Evolutionary conservation across 1,140 invertebrate species (phyloP), one percentile per base, ranked within the genome.

Genomic region (Dreissena polymorpha): DNA sequence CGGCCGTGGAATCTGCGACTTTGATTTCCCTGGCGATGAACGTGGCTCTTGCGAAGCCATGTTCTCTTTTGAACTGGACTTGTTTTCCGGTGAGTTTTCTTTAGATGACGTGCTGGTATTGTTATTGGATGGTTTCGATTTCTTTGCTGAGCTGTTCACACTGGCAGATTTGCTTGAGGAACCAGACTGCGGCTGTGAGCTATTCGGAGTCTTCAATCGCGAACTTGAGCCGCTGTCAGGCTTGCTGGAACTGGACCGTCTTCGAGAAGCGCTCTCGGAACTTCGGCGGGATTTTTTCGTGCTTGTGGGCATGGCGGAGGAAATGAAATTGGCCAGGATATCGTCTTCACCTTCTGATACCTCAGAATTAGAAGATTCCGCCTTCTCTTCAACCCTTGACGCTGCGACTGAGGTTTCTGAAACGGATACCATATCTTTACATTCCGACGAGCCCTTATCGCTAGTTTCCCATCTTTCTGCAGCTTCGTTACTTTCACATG

Each of bases 311-410:
- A 93, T 93, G 21, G 90, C 93, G 2, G 91, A 90, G 69, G 84
- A 92, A 50, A 93, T 93, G 78, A 92, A 93, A 83, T 93, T 90
- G 18, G 91, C 91, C 60, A 93, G 80, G 39, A 93, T 89, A 72
- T 92, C 90, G 64, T 93, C 91, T 64, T 93, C 92, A 25, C 90
- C 90, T 83, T 93, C 91, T 21, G 91, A 93, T 0, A 92, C 89
- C 53, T 92, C 91, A 14, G 91, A 92, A 83, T 91, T 90, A 6
- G 91, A 92, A 7, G 90, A 91, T 16, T 88, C 82, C 21, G 88
- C 87, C 29, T 90, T 89, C 29, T 92, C 89, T 3, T 92, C 91
- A 18, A 74, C 78, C 25, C 86, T 76, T 14, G 27, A 16, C 12
- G 55, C 12, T 79, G 75, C 78, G 18, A 73, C 68, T 8, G 10